A percentile compares a stretch with the other conserved stretches of the same genome.
These are phyloP conservation scores for Eupithecia abbreviata DNA, from an alignment of 2,888 invertebrate species.

Conservation along the genomic window DNA sequence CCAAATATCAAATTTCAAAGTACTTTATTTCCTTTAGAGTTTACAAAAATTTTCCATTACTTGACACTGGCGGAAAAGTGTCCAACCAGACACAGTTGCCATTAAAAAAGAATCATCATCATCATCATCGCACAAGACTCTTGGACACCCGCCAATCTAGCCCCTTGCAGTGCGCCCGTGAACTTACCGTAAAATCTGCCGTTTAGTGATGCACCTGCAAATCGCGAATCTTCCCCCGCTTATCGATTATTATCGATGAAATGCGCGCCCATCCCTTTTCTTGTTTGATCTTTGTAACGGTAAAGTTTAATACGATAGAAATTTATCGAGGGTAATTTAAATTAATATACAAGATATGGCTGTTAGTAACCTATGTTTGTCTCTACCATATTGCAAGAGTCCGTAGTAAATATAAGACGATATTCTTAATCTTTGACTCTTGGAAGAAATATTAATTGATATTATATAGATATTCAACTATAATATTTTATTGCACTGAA, in stretches of 20 bases:
- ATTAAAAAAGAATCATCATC: too few species aligned
- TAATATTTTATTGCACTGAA: too few species aligned
- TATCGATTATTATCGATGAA: slow-evolving; percentile 56
- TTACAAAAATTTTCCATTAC: too few species aligned
- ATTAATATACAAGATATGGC: slow-evolving; percentile 31
- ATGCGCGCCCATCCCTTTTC: slow-evolving; percentile 65
- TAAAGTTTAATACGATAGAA: slow-evolving; percentile 54
- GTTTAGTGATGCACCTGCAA: slow-evolving; percentile 58
- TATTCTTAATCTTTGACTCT: too few species aligned
- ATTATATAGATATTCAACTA: too few species aligned
- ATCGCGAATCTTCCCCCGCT: slow-evolving; percentile 34
- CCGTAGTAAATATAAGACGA: neutral
- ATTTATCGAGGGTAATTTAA: slow-evolving; percentile 42
- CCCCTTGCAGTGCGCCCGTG: neutral
- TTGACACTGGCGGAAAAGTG: too few species aligned
- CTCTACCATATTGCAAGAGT: neutral
- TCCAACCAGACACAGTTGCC: too few species aligned
- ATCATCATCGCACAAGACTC: too few species aligned
- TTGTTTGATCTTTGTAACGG: slow-evolving; percentile 60
- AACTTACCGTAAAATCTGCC: slow-evolving; percentile 56
- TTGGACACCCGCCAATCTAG: neutral
- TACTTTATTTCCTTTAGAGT: too few species aligned
- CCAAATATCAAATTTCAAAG: too few species aligned
- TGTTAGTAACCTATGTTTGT: slow-evolving; percentile 1
- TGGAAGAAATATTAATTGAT: too few species aligned